A percentile compares a stretch with the other conserved stretches of the same genome.
Conservation (phyloP, 2,888 invertebrate species). For the Aphodius sticticus region DNA sequence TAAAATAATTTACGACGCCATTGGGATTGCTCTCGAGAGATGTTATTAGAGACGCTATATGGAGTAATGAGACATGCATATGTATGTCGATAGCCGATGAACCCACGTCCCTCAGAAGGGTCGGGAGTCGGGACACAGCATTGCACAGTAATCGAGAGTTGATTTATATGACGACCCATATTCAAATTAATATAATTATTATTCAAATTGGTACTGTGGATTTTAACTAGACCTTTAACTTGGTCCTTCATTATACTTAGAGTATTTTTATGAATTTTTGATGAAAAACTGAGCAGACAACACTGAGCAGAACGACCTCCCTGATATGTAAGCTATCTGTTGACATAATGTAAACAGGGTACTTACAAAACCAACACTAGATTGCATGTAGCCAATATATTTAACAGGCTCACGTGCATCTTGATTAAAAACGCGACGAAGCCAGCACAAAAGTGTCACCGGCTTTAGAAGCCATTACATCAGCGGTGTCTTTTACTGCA, state of each 20-base stretch:
- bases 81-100: neutral
- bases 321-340: conserved; percentile 8
- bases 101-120: neutral
- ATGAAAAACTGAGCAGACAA: too few species aligned
- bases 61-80: neutral
- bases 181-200: conserved; percentile 52
- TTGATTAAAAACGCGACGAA: conserved; percentile 43
- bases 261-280: too few species aligned
- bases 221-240: neutral
- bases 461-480: neutral
- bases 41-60: neutral
- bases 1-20: neutral
- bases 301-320: too few species aligned
- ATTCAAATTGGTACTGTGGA: conserved; percentile 48
- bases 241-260: too few species aligned
- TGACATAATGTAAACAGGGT: conserved; percentile 37
- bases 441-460: conserved; percentile 41
- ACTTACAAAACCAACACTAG: conserved; percentile 35
- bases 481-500: conserved; percentile 4
- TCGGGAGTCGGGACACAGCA: neutral
- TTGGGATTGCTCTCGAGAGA: neutral
- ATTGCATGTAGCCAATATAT: conserved; percentile 39
- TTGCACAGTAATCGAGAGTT: neutral
- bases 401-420: conserved; percentile 43
- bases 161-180: conserved; percentile 39